Percentiles rank a stretch among this genome's conserved stretches.
Conservation (phyloP, 2,797 vertebrate species). For the Urocyon cinereoargenteus region DNA sequence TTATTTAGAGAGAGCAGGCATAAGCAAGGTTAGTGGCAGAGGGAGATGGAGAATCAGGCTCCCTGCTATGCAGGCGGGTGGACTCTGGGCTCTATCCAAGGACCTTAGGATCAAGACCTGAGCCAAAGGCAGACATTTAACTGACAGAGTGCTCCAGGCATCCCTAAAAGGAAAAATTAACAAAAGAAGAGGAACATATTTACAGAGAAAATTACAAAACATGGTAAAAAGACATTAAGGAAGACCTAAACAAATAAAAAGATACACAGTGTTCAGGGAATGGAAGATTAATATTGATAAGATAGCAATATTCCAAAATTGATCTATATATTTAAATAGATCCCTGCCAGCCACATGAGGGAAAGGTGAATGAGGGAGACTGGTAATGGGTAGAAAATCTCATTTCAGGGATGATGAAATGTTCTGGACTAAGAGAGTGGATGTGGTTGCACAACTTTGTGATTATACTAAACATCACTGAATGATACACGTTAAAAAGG, state of each 20-base stretch:
- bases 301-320: neutral
- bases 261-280: neutral
- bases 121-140: too few relatives aligned
- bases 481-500: neutral
- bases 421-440: neutral
- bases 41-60: too few relatives aligned
- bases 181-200: neutral
- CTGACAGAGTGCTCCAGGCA: too few relatives aligned
- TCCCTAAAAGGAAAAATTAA: neutral
- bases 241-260: neutral
- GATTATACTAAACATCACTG: neutral
- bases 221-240: neutral
- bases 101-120: too few relatives aligned
- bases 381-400: neutral
- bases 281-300: neutral
- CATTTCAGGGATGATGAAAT: neutral
- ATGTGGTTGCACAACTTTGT: neutral
- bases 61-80: too few relatives aligned
- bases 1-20: too few relatives aligned
- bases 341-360: neutral
- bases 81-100: too few relatives aligned
- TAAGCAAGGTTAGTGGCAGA: too few relatives aligned
- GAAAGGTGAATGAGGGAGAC: neutral
- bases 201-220: neutral
- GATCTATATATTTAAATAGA: neutral